These are phyloP conservation scores for Harpalus rubripes DNA, from an alignment of 2,888 invertebrate species.

Conservation along the genomic window DNA sequence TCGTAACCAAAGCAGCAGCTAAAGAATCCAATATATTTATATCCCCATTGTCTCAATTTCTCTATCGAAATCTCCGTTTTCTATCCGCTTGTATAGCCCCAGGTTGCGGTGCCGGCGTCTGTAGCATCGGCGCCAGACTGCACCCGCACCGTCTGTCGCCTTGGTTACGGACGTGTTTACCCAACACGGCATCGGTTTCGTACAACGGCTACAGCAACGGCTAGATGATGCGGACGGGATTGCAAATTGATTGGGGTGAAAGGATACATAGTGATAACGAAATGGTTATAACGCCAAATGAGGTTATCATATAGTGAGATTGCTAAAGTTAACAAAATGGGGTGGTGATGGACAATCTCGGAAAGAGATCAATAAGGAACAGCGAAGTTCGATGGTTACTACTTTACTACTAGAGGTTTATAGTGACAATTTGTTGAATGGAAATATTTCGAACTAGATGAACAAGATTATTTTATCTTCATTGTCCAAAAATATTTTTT, in stretches of 20 bases:
- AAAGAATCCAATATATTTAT: too few relatives aligned
- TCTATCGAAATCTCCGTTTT: too few relatives aligned
- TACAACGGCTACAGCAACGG: slow-evolving; percentile 7
- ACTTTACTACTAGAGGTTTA: too few relatives aligned
- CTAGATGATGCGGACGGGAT: slow-evolving; percentile 41
- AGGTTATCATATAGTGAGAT: not conserved
- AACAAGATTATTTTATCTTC: too few relatives aligned
- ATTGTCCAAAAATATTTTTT: too few relatives aligned
- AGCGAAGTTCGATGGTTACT: too few relatives aligned
- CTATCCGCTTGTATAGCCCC: not conserved
- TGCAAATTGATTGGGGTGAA: slow-evolving; percentile 51
- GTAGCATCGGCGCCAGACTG: slow-evolving; percentile 35
- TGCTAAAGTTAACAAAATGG: not conserved
- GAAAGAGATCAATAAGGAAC: too few relatives aligned
- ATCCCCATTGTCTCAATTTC: too few relatives aligned
- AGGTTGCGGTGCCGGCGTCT: slow-evolving; percentile 11
- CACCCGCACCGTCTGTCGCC: slow-evolving; percentile 35
- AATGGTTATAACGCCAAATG: not conserved
- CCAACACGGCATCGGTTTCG: not conserved
- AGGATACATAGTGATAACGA: slow-evolving; percentile 12
- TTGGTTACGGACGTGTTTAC: slow-evolving; percentile 52
- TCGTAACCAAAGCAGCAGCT: too few relatives aligned
- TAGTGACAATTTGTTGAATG: too few relatives aligned
- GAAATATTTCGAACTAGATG: too few relatives aligned
- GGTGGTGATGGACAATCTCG: not conserved